Percentiles rank a stretch among this genome's conserved stretches.
These are phyloP conservation scores for Chamaea fasciata DNA, from an alignment of 2,113 vertebrate genomes.

Conservation along the genomic window DNA sequence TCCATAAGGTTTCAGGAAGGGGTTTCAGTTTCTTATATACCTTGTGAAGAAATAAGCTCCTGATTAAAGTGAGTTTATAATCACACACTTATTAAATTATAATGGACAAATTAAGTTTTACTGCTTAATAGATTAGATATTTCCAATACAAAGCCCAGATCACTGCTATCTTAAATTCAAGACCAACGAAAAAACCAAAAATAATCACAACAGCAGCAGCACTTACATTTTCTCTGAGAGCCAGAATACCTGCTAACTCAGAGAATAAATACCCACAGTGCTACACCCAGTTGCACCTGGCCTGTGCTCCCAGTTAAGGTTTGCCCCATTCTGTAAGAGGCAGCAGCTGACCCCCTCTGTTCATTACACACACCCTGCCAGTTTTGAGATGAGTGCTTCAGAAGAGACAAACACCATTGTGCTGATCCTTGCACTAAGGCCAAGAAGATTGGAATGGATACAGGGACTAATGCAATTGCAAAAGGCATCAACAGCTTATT, in stretches of 20 bases:
- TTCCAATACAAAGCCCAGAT: neutral
- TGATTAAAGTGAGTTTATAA: neutral
- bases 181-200: fast-evolving
- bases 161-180: neutral
- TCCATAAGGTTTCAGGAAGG: neutral
- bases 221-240: neutral
- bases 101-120: neutral
- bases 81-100: neutral
- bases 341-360: neutral
- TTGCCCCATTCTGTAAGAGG: neutral
- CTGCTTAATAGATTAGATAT: neutral
- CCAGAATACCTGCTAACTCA: neutral
- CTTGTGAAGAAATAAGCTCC: neutral
- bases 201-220: neutral
- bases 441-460: neutral
- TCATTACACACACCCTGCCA: too few relatives aligned
- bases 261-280: neutral
- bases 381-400: neutral
- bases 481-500: neutral
- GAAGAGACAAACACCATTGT: neutral
- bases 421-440: neutral
- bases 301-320: neutral
- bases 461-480: neutral
- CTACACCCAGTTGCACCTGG: neutral
- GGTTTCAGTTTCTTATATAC: neutral